phyloP scores from a whole-genome alignment of 2,888 invertebrate genomes.

The Acanthosepion pharaonis region DNA sequence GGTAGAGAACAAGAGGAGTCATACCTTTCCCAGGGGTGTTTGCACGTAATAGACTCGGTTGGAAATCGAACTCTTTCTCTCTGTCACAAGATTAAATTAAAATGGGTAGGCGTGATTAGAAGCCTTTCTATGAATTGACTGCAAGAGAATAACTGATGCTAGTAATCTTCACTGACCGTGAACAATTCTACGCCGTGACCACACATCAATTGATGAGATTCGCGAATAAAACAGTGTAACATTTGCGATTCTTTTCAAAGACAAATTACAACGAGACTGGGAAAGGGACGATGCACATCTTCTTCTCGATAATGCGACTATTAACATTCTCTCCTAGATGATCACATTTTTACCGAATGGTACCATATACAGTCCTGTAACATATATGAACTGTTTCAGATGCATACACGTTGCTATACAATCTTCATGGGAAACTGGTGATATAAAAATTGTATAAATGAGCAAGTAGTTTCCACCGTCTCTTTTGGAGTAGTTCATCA shows the following conservation, averaged over 20 bases:
- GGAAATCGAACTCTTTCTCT: no score
- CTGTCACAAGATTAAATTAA: not conserved
- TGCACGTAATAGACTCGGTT: no score
- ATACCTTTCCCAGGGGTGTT: no score
- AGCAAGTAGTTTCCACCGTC: no score
- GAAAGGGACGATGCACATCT: not conserved
- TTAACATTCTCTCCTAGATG: not conserved
- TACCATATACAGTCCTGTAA: not conserved
- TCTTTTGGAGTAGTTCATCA: no score
- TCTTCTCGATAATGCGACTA: not conserved
- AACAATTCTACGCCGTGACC: not conserved
- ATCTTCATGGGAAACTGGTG: no score
- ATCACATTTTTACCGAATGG: not conserved
- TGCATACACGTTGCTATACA: no score
- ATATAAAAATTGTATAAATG: no score
- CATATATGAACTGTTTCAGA: no score
- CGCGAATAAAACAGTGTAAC: not conserved
- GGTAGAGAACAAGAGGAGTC: no score
- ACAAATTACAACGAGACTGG: not conserved
- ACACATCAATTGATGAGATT: not conserved
- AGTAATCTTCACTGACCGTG: not conserved
- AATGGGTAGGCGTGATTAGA: not conserved
- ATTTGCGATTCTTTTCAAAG: not conserved
- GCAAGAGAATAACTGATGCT: not conserved
- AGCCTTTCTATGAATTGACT: not conserved